Evolutionary conservation across 1,140 invertebrate genomes (phyloP).

Genomic region (Dreissena rostriformis): DNA sequence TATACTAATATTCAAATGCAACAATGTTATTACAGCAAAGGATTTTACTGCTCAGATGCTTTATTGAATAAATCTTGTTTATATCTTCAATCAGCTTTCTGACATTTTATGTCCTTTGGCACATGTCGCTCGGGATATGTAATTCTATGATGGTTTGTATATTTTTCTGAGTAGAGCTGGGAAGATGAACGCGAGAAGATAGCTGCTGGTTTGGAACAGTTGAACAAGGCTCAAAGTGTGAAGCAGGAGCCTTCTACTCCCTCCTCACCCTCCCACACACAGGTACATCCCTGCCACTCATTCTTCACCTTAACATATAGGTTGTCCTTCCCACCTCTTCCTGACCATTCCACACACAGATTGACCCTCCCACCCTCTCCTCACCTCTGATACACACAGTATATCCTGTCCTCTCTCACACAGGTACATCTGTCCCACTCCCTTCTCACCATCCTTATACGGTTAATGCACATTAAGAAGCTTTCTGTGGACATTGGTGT

Average conservation of each 20-base stretch:
- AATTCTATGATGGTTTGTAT: neutral
- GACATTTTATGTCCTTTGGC: no score
- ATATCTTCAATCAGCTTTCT: no score
- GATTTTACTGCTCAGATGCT: no score
- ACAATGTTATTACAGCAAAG: no score
- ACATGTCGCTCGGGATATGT: no score
- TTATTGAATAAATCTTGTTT: no score
- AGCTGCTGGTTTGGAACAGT: constrained; percentile 24
- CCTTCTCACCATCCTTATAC: no score
- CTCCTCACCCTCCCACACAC: neutral
- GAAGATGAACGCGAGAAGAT: constrained; percentile 33
- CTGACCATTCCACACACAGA: neutral
- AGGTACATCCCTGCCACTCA: neutral
- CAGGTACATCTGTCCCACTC: no score
- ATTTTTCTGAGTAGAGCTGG: constrained; percentile 21
- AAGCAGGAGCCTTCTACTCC: neutral
- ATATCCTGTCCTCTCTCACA: no score
- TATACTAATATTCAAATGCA: no score
- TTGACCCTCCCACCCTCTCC: neutral
- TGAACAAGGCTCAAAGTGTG: neutral
- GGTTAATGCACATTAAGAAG: no score
- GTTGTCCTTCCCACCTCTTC: neutral
- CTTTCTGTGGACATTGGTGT: no score
- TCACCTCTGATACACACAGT: neutral
- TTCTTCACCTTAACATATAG: neutral